Evolutionary conservation across 30 jellyfish, hydroid and myxozoan genomes (phyloP).

Genomic region (Nemopilema nomurai): DNA sequence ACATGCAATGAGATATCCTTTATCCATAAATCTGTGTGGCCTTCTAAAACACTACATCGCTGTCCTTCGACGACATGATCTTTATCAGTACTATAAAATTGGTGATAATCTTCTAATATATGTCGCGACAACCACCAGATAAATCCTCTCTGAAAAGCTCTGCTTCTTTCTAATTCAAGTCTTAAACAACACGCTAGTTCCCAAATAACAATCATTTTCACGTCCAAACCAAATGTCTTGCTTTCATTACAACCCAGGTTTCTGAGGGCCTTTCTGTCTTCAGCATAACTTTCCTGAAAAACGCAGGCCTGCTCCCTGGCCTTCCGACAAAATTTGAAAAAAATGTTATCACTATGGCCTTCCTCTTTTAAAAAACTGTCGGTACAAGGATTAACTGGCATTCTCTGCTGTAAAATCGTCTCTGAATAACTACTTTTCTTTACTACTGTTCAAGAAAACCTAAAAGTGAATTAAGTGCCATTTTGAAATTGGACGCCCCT

Average conservation of each 20-base stretch:
- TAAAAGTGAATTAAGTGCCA: too few species aligned
- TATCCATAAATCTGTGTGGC: background rate
- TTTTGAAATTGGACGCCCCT: too few species aligned
- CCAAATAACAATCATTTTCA: constrained; percentile 37
- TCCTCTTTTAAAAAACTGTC: background rate
- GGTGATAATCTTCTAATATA: background rate
- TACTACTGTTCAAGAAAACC: too few species aligned
- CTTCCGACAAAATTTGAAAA: background rate
- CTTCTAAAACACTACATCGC: background rate
- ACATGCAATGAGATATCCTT: background rate
- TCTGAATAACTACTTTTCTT: too few species aligned
- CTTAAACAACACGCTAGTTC: constrained; percentile 41
- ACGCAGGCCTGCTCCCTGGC: background rate
- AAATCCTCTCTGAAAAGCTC: constrained; percentile 23
- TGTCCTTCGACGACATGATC: background rate
- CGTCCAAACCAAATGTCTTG: background rate
- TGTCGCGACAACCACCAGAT: constrained; percentile 24
- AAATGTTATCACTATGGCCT: background rate
- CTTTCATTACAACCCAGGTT: background rate
- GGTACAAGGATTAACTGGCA: too few species aligned
- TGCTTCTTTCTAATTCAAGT: constrained; percentile 23
- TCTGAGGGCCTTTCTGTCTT: background rate
- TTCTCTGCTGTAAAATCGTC: too few species aligned
- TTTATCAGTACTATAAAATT: background rate
- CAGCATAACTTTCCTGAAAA: background rate